Base-by-base conservation (phyloP, 2,888 invertebrate species). In the Drosophila buzzatii region DNA sequence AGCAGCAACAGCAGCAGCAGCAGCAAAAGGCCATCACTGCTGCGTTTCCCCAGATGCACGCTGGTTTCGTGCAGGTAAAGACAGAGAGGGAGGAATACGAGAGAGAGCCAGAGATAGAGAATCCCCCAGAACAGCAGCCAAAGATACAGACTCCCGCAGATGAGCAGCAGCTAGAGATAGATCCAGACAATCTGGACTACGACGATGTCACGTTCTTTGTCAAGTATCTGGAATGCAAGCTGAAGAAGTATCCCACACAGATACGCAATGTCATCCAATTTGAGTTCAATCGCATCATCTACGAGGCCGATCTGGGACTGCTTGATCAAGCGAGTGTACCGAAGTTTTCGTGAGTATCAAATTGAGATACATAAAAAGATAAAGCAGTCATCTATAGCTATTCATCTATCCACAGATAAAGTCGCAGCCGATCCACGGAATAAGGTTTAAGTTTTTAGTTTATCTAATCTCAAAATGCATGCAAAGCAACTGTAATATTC, bases 231-330 rank as follows among this genome's bases (percentile, higher is more conserved):
- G 55, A 52, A 9, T 56, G 56, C 2, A 70, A 70, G 14, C 66
- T 70, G 2, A 65, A 47, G 12, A 60, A 56, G 12, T 70, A 66
- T 51, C 37, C 66, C 1, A 5, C 44, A 23, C 16, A 12, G 27
- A 59, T 37, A 0, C 52, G 70, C 23, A 49, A 47, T 7, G 14
- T 53, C 14, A 49, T 70, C 20, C 66, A 60, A n/a, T 70, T 53
- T 16, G 42, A 70, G 9, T 37, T 70, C n/a, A 66, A 66, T 66
- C 59, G 66, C 10, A 60, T 66, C 2, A 49, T 70, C 16, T 57
- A 60, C 39, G 66, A 70, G 7, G 59, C 70, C n/a, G 60, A 66
- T 45, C 39, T 66, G 51, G 70, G 70, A 7, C 10, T 64, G 18
- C 45, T 27, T 23, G 64, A 64, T 4, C 20, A 14, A 45, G 7